Percentiles rank a stretch among this genome's conserved stretches.
phyloP scores from a whole-genome alignment of 1,140 invertebrate species.

The Platorchestia sp. region DNA sequence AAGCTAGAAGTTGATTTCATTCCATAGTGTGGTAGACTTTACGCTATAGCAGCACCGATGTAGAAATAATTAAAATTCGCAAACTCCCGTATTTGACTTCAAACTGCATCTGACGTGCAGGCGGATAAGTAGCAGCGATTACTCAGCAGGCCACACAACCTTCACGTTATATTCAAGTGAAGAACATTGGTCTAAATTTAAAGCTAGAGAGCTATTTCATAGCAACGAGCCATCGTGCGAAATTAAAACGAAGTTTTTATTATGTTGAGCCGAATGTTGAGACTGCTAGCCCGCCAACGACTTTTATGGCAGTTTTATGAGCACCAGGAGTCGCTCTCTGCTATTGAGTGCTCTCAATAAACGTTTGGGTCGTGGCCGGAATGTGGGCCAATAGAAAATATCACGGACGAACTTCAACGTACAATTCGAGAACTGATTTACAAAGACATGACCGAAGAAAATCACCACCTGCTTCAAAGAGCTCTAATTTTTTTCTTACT shows the following conservation, averaged over 20 bases:
- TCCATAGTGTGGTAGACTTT: no score
- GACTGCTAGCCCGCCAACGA: neutral
- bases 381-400: neutral
- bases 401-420: neutral
- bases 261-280: neutral
- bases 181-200: no score
- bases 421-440: neutral
- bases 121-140: no score
- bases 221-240: neutral
- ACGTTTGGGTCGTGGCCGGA: neutral
- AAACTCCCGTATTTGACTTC: no score
- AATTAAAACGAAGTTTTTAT: neutral
- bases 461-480: neutral
- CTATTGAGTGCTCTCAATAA: neutral
- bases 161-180: no score
- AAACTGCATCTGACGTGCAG: no score
- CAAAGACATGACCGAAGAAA: neutral
- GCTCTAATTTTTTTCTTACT: neutral
- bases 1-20: no score
- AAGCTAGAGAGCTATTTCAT: neutral
- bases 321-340: neutral
- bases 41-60: no score
- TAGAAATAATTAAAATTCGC: no score
- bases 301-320: neutral
- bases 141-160: no score